Base-by-base conservation (phyloP, 1,140 invertebrate genomes). In the Eriocheir sinensis region DNA sequence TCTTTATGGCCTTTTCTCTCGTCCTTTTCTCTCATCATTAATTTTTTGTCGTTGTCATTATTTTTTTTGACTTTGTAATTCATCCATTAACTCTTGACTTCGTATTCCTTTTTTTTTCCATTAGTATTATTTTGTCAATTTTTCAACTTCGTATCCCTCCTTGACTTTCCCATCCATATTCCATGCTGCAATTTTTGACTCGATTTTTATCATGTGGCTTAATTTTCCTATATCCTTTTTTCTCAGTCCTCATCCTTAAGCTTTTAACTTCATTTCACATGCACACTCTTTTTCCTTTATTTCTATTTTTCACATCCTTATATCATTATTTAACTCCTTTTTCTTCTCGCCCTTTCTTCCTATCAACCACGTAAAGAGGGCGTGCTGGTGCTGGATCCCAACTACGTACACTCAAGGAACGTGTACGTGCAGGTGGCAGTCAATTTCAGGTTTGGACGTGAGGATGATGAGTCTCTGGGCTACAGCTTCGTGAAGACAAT, bases 401-500 rank as follows among this genome's bases (percentile, higher is more conserved):
- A 99, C 94, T 99, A 99, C 96, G 97, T 99, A 41, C 98, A 98
- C 85, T 97, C 98, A 32, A 97, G 98, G 34, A 98, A 98, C 96
- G 97, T 99, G 32, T 99, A 98, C 97, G 99, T 98, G 2, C 99
- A 99, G 96, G 97, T 99, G 38, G 97, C 99, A 30, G 99, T 99
- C 97, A 99, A 98, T 72, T 99, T 99, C 97, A 98, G 99, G 3
- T 99, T 99, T 97, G 99, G 99, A 0, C 97, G 99, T 36, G 99
- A 99, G 97, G 99, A 99, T 96, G 98, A 99, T 96, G 99, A 99
- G 97, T 98, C 99, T 80, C 98, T 99, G 97, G 99, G 99, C 0
- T 97, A 99, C 53, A 99, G 99, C 96, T 99, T 99, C 97, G 98
- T 99, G 96, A 99, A 99, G 97, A 99, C 99, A 96, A 97, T 99